Evolutionary conservation across 2,888 invertebrate genomes (phyloP).

Genomic region (Pachymerium ferrugineum): DNA sequence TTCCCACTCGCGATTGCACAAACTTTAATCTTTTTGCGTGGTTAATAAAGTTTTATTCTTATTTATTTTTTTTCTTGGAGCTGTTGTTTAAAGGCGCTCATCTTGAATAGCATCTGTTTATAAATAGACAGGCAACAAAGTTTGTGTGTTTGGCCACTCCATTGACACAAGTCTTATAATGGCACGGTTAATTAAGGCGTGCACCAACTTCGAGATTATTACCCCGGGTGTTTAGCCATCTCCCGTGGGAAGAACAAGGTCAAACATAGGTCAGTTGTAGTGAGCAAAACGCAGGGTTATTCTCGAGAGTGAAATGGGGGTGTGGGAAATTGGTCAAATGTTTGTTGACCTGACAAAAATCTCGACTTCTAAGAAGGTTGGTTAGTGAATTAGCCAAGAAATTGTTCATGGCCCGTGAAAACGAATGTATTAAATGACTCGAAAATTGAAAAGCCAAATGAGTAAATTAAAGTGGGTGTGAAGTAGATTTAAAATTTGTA

Average conservation of each 20-base stretch:
- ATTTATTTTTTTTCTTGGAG: neutral
- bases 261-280: neutral
- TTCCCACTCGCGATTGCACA: neutral
- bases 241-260: neutral
- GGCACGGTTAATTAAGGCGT: constrained; percentile 10
- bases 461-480: neutral
- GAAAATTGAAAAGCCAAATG: neutral
- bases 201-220: constrained; percentile 10
- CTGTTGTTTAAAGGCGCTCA: neutral
- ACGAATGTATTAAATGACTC: neutral
- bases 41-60: neutral
- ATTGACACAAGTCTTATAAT: constrained; percentile 12
- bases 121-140: neutral
- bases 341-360: neutral
- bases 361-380: neutral
- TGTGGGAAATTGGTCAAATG: constrained; percentile 1
- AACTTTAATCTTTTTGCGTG: neutral
- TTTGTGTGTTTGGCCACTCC: constrained; percentile 1
- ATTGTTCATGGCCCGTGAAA: neutral
- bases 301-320: neutral
- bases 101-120: neutral
- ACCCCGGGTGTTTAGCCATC: neutral
- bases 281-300: neutral
- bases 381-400: neutral
- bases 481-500: too few relatives aligned